Percentiles rank a stretch among this genome's conserved stretches.
Conservation (phyloP, 2,888 invertebrate species). For the Orthonevra nobilis region DNA sequence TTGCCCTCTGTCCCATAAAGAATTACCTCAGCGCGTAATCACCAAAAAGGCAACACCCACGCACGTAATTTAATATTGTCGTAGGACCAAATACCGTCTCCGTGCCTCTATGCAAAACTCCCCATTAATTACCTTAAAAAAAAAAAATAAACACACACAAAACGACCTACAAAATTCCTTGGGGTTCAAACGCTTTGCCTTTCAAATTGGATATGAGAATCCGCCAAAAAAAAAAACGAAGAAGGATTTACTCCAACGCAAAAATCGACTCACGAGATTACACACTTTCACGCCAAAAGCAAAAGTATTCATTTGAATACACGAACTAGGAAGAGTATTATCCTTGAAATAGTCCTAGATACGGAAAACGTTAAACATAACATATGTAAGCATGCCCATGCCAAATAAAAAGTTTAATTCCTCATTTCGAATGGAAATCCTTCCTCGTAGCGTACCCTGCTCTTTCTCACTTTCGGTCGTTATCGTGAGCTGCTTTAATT, state of each 20-base stretch:
- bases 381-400: conserved; percentile 19
- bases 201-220: conserved; percentile 24
- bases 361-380: too few species aligned
- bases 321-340: background rate
- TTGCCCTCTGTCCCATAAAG: background rate
- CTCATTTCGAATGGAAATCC: background rate
- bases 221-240: conserved; percentile 11
- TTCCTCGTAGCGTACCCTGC: background rate
- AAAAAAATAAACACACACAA: too few species aligned
- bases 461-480: background rate
- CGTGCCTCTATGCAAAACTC: background rate
- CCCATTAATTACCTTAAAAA: conserved; percentile 11
- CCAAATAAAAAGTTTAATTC: conserved; percentile 2
- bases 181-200: conserved; percentile 15
- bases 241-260: too few species aligned
- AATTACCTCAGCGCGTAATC: background rate
- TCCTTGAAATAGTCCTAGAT: background rate
- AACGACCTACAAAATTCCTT: conserved; percentile 8
- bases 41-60: conserved; percentile 14
- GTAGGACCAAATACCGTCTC: background rate
- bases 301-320: background rate
- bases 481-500: conserved; percentile 29
- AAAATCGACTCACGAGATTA: background rate
- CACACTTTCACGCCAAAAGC: too few species aligned
- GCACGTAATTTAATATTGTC: conserved; percentile 3